These are phyloP conservation scores for Thera britannica DNA, from an alignment of 2,888 invertebrate genomes.

Conservation along the genomic window DNA sequence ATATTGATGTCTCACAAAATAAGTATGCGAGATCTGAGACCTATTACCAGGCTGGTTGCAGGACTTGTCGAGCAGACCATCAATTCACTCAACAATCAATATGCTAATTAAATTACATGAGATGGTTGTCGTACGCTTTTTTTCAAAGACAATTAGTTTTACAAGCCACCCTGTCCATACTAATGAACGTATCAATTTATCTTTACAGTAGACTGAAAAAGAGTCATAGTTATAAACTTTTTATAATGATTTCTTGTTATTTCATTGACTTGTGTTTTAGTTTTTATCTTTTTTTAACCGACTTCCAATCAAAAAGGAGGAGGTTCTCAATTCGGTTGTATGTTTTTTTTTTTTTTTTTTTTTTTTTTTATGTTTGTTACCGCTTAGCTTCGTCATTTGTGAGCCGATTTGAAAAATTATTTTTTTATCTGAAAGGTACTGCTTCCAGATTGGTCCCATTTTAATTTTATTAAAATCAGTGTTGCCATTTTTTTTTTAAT, in stretches of 20 bases:
- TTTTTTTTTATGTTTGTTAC: too few species aligned
- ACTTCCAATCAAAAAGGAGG: too few species aligned
- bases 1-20: background rate
- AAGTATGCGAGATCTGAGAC: conserved; percentile 14
- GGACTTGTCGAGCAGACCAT: conserved; percentile 47
- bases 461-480: too few species aligned
- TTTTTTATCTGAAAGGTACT: too few species aligned
- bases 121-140: conserved; percentile 34
- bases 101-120: conserved; percentile 57
- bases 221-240: background rate
- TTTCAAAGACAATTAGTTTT: conserved; percentile 23
- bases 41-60: conserved; percentile 42
- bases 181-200: conserved; percentile 16
- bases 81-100: conserved; percentile 57
- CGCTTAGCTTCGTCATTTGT: too few species aligned
- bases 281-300: background rate
- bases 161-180: conserved; percentile 26
- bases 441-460: too few species aligned
- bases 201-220: conserved; percentile 7
- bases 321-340: too few species aligned
- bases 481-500: too few species aligned
- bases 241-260: background rate
- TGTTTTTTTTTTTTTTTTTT: too few species aligned
- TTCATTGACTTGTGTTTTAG: background rate
- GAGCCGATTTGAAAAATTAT: too few species aligned